Evolutionary conservation across 1,140 invertebrate genomes (phyloP).

Genomic region (Pseudomyrmex gracilis): DNA sequence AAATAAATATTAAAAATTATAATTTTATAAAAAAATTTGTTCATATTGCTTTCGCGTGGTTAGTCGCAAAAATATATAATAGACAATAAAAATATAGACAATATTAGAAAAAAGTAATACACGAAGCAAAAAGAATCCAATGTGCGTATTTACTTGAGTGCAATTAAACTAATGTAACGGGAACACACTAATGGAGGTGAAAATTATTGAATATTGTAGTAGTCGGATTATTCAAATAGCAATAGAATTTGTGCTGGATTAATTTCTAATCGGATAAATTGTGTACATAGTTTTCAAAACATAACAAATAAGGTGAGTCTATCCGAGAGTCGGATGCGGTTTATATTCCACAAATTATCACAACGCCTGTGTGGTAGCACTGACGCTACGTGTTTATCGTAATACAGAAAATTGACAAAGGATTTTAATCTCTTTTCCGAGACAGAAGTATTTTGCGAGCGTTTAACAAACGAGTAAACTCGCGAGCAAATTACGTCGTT

Average conservation of each 20-base stretch:
- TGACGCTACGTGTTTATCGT: background rate
- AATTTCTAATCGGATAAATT: slow-evolving; percentile 12
- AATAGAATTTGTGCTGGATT: slow-evolving; percentile 7
- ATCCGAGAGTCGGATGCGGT: no score
- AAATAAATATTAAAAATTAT: no score
- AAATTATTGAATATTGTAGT: slow-evolving; percentile 1
- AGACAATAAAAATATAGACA: no score
- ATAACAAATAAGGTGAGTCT: slow-evolving; percentile 9
- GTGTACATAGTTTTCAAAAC: background rate
- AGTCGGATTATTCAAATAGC: slow-evolving; percentile 6
- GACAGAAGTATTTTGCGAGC: background rate
- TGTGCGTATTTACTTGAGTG: background rate
- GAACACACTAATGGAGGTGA: background rate
- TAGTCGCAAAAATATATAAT: no score
- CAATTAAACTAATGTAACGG: background rate
- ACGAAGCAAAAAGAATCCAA: no score
- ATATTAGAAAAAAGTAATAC: no score
- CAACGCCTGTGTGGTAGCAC: background rate
- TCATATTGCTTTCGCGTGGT: no score
- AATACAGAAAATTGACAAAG: background rate
- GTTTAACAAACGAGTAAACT: slow-evolving; percentile 5
- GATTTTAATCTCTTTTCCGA: background rate
- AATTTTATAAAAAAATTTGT: no score
- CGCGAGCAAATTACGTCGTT: background rate
- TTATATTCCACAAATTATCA: slow-evolving; percentile 6